Evolutionary conservation across 2,113 vertebrate species (phyloP), one percentile per base, ranked within the genome.

Genomic region (Xyliphius kryptos): DNA sequence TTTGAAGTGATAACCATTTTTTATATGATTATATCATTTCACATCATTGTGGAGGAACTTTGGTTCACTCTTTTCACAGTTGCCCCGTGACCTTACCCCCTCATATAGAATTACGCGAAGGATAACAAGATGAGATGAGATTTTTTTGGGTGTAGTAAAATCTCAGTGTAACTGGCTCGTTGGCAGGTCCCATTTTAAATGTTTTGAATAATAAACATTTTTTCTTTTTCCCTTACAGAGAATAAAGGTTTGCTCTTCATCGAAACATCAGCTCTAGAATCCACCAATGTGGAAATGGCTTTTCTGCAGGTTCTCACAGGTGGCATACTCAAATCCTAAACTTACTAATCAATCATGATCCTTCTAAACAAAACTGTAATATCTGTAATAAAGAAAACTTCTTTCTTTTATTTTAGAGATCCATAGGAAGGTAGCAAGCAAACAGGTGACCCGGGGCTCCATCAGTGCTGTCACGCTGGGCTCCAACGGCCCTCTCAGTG

Each of bases 241-340:
- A 91, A 90, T 77, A 95, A 89, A 68, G 90, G 89, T 66, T 85
- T 98, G 59, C 88, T 94, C 61, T 98, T 90, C 71, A 98, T 97
- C 21, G 96, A 98, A 83, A 98, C 96, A 0, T 98, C 96, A 10
- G 95, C 94, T 63, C 71, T 98, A 83, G 91, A 96, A 64, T 96
- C 95, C 15, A 94, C 88, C 71, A 98, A 97, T 3, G 95, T 98
- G 47, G 95, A 98, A 88, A 87, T 80, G 61, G 94, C 96, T 71
- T 98, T 98, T 82, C 91, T 89, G 73, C 91, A 93, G 72, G 92
- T 97, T 79, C 91, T 98, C 74, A 85, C 87, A 83, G 92, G 96
- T 98, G 80, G 1, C 26, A 32, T 2, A 32, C 7, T 6, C 4
- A 32, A 32, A 32, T 32, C 7, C 26, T 5, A 6, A 32, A 32